Conservation (phyloP, 1,140 invertebrate genomes). For the Arion vulgaris region DNA sequence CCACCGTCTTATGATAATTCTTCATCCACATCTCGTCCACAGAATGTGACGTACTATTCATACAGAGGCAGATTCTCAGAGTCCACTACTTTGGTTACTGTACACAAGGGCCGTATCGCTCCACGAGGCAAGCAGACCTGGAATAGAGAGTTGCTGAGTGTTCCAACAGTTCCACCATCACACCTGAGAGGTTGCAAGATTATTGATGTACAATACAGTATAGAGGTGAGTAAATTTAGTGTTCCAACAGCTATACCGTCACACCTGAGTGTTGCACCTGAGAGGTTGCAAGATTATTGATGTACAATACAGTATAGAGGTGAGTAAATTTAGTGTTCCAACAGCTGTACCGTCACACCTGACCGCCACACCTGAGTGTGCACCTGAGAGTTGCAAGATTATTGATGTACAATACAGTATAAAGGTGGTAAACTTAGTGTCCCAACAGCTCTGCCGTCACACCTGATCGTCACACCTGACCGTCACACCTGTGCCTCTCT, state of each 20-base stretch:
- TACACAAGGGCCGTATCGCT: constrained; percentile 64
- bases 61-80: constrained; percentile 67
- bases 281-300: constrained; percentile 68
- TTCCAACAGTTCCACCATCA: constrained; percentile 64
- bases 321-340: constrained; percentile 53
- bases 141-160: constrained; percentile 65
- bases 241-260: constrained; percentile 64
- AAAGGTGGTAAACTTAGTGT: no score
- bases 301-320: constrained; percentile 47
- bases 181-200: constrained; percentile 67
- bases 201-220: constrained; percentile 67
- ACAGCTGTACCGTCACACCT: constrained; percentile 64
- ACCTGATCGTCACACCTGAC: no score
- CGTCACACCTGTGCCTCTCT: no score
- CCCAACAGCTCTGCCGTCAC: no score
- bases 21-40: constrained; percentile 20
- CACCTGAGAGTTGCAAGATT: constrained; percentile 63
- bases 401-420: constrained; percentile 59
- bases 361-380: no score
- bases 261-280: no score
- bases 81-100: constrained; percentile 60
- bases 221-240: constrained; percentile 61
- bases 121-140: constrained; percentile 67
- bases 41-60: constrained; percentile 69
- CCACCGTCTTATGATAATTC: no score